phyloP scores from a whole-genome alignment of 2,113 vertebrate genomes.

The Poicephalus meyeri region DNA sequence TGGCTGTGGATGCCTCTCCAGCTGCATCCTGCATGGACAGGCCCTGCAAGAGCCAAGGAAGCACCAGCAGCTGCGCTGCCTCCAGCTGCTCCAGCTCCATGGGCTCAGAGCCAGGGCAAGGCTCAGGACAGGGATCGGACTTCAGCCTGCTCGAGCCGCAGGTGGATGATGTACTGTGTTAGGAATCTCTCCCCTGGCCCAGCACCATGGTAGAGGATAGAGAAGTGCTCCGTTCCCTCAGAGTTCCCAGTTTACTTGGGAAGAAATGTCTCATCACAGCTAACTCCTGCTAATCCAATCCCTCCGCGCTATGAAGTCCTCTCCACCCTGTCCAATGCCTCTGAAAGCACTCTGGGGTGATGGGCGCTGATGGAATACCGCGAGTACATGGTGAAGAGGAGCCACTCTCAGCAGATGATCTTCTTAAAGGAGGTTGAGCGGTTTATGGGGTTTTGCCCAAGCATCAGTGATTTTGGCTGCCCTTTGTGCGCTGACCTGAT shows the following conservation, averaged over 20 bases:
- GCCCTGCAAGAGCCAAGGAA: neutral
- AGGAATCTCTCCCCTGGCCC: neutral
- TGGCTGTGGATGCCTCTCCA: neutral
- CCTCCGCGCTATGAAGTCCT: neutral
- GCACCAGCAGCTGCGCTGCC: neutral
- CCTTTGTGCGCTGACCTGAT: neutral
- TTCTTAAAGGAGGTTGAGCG: neutral
- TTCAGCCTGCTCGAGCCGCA: neutral
- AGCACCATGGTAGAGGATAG: neutral
- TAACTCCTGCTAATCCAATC: neutral
- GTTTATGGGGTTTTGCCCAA: neutral
- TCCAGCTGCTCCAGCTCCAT: neutral
- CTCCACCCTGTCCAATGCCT: neutral
- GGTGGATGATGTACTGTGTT: neutral
- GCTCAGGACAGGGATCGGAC: neutral
- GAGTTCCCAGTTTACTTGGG: neutral
- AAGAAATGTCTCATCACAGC: neutral
- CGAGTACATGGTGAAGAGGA: rapidly evolving
- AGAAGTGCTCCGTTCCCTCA: neutral
- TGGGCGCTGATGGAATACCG: neutral
- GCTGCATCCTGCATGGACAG: neutral
- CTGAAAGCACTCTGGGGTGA: rapidly evolving
- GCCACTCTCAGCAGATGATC: neutral
- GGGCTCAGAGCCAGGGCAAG: neutral
- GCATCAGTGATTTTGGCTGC: neutral